Evolutionary conservation across 2,888 invertebrate genomes (phyloP), one percentile per base, ranked within the genome.

Genomic region (Xestia ashworthii): DNA sequence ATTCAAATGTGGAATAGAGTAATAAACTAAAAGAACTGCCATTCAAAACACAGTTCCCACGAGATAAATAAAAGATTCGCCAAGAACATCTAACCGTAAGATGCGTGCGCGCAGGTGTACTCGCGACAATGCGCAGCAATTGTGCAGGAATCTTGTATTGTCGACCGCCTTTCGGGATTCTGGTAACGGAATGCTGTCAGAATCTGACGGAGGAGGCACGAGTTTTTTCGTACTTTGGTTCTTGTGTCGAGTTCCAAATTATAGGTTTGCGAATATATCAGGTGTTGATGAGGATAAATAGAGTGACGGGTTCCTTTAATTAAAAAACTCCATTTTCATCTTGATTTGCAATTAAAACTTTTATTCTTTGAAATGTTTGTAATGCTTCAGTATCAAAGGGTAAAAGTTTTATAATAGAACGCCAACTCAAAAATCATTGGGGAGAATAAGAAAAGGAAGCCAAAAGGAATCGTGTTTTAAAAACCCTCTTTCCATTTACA

Each of bases 41-140:
- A 86, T 82, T 74, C 62, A 70, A 78, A 69, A 58, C 71, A 69
- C 80, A 84, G 86, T 95, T 95, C 95, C 92, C 95, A 95, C 95
- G 94, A 79, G 87, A 81, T 84, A 88, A 89, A 93, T 92, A 93
- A 90, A 89, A 91, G 91, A 90, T 93, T 93, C 88, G 90, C 89
- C 91, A 91, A 92, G 84, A 93, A 92, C 85, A 83, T 88, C 85
- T 89, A 85, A 89, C 89, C 87, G 90, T 91, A 90, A 89, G 88
- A 89, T 89, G 90, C 91, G 91, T 88, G 71, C 74, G 89, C 91
- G 95, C 96, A 96, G 95, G 95, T 95, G 96, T 90, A 89, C 86
- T 89, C 80, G 82, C 80, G 80, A 88, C 89, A 85, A 88, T 88
- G 83, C 86, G 80, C 82, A 72, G 86, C 92, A 93, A 94, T 94